A percentile compares a stretch with the other conserved stretches of the same genome.
These are phyloP conservation scores for Amphimallon solstitiale DNA, from an alignment of 2,888 invertebrate genomes.

Conservation along the genomic window DNA sequence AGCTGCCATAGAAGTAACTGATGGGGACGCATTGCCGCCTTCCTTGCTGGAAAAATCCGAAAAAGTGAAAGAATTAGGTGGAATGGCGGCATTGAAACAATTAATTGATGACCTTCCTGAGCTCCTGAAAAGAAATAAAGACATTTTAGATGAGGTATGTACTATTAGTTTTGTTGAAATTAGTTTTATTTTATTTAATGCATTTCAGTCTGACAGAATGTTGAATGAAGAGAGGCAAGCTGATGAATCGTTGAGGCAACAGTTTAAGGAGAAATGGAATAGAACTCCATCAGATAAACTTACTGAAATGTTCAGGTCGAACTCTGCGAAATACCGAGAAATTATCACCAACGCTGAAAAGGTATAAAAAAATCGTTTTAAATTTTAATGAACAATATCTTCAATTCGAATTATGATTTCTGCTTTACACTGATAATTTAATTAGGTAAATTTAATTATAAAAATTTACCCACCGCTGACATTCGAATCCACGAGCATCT, in stretches of 20 bases:
- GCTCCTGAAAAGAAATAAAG: constrained; percentile 88
- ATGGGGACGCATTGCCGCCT: constrained; percentile 81
- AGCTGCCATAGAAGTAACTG: constrained; percentile 90
- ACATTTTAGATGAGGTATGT: constrained; percentile 90
- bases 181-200: constrained; percentile 64
- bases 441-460: too few relatives aligned
- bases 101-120: constrained; percentile 90
- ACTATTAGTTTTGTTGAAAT: neutral
- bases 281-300: constrained; percentile 88
- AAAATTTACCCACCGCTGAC: too few relatives aligned
- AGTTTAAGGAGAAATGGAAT: constrained; percentile 94
- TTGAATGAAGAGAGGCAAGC: constrained; percentile 92
- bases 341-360: constrained; percentile 91
- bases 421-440: too few relatives aligned
- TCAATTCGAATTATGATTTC: constrained; percentile 3
- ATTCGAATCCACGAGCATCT: too few relatives aligned
- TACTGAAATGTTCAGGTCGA: constrained; percentile 88
- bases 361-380: constrained; percentile 47
- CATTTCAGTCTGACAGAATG: constrained; percentile 75
- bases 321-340: constrained; percentile 91
- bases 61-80: constrained; percentile 80
- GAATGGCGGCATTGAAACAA: constrained; percentile 74
- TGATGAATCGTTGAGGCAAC: constrained; percentile 85
- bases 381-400: neutral
- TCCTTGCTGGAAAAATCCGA: constrained; percentile 88